Evolutionary conservation across 2,113 vertebrate species (phyloP).

Genomic region (Cepphus grylle): DNA sequence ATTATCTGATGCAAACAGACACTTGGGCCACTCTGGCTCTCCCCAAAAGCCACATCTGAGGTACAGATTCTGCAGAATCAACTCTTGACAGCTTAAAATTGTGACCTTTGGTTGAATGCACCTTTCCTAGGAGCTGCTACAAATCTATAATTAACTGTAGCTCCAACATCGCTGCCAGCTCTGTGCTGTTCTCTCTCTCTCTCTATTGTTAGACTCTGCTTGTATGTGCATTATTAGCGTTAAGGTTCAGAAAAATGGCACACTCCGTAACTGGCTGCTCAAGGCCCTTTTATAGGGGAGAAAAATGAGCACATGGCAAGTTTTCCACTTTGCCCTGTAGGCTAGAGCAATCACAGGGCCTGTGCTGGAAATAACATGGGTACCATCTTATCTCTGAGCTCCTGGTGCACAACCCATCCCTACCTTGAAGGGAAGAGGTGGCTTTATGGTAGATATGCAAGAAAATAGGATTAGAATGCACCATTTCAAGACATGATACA

Average conservation of each 20-base stretch:
- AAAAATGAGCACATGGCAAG: neutral
- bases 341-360: neutral
- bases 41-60: neutral
- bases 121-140: neutral
- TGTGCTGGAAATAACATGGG: neutral
- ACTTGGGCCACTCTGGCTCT: neutral
- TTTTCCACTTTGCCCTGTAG: neutral
- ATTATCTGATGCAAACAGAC: neutral
- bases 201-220: neutral
- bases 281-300: neutral
- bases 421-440: neutral
- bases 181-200: neutral
- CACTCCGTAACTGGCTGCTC: neutral
- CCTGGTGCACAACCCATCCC: neutral
- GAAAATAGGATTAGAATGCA: neutral
- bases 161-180: neutral
- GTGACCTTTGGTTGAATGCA: neutral
- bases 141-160: neutral
- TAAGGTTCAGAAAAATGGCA: neutral
- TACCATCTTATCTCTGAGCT: neutral
- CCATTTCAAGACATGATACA: neutral
- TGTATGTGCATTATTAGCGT: neutral
- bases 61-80: neutral
- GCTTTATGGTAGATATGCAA: rapidly evolving
- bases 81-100: neutral